Percentiles rank a stretch among this genome's conserved stretches.
phyloP scores from a whole-genome alignment of 2,888 invertebrate species.

The Caenorhabditis sp. region DNA sequence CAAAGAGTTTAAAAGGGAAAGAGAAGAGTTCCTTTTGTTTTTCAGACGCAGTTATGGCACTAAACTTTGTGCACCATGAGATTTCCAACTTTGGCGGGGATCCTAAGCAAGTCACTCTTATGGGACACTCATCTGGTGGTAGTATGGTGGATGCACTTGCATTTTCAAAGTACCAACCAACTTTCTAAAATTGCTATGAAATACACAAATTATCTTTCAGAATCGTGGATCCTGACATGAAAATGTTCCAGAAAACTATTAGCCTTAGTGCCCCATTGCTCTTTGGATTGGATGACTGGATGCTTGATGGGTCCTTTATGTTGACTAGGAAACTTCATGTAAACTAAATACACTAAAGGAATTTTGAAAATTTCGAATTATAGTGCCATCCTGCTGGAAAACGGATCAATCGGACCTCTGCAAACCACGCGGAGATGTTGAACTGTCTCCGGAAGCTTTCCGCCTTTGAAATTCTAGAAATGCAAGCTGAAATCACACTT shows the following conservation, averaged over 20 bases:
- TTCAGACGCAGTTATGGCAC: constrained; percentile 33
- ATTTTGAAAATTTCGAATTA: not conserved
- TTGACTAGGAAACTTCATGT: constrained; percentile 21
- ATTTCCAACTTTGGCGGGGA: constrained; percentile 58
- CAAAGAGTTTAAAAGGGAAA: not conserved
- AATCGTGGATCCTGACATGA: constrained; percentile 35
- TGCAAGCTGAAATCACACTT: not conserved
- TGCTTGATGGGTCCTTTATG: constrained; percentile 21
- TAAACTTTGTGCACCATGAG: constrained; percentile 45
- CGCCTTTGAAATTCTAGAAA: not conserved
- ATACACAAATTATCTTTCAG: constrained; percentile 5
- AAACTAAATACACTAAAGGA: not conserved
- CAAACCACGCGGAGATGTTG: constrained; percentile 17
- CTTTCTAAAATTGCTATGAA: not conserved
- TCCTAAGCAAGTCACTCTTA: constrained; percentile 28
- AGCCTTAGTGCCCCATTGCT: constrained; percentile 24
- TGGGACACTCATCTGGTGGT: constrained; percentile 59
- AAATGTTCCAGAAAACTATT: constrained; percentile 51
- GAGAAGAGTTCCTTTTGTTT: not conserved
- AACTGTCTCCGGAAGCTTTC: constrained; percentile 21
- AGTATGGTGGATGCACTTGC: constrained; percentile 22
- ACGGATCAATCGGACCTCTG: not conserved
- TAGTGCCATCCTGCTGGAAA: constrained; percentile 18
- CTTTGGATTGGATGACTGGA: constrained; percentile 23
- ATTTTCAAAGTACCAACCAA: constrained; percentile 19